A percentile compares a stretch with the other conserved stretches of the same genome.
Evolutionary conservation across 2,797 vertebrate genomes (phyloP).

Genomic region (Acridotheres tristis): DNA sequence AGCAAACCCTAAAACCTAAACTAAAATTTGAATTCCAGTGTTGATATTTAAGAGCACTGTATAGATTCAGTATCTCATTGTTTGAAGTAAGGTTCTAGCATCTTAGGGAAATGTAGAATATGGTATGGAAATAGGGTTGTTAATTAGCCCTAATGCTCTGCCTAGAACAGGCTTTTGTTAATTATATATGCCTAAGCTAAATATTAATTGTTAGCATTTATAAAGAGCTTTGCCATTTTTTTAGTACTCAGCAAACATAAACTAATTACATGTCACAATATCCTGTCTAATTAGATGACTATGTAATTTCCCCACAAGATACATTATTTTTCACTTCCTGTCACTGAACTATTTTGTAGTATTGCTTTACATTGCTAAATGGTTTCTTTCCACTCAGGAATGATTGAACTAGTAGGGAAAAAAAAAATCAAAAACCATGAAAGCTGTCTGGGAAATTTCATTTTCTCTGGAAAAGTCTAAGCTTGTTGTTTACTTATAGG

Average conservation of each 20-base stretch:
- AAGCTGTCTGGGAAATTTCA: background rate
- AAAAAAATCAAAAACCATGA: background rate
- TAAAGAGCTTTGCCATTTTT: constrained; percentile 49
- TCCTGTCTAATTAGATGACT: constrained; percentile 61
- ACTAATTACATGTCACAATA: constrained; percentile 66
- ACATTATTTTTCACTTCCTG: constrained; percentile 55
- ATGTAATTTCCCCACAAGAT: constrained; percentile 48
- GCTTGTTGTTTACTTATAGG: background rate
- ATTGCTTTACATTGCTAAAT: constrained; percentile 6
- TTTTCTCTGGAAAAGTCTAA: constrained; percentile 6
- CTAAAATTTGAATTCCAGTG: background rate
- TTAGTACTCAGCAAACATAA: constrained; percentile 52
- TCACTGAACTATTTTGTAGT: constrained; percentile 5
- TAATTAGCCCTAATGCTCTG: constrained; percentile 35
- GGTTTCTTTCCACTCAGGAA: constrained; percentile 18
- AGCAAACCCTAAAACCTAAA: background rate
- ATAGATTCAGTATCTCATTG: background rate
- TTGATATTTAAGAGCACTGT: background rate
- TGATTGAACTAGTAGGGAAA: background rate
- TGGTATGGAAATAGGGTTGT: background rate
- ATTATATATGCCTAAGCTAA: constrained; percentile 61
- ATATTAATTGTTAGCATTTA: constrained; percentile 58
- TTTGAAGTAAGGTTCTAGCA: background rate
- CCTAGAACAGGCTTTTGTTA: constrained; percentile 36
- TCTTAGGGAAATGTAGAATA: background rate